phyloP scores from a whole-genome alignment of 2,797 vertebrate genomes.

The Emydoidea blandingii region DNA sequence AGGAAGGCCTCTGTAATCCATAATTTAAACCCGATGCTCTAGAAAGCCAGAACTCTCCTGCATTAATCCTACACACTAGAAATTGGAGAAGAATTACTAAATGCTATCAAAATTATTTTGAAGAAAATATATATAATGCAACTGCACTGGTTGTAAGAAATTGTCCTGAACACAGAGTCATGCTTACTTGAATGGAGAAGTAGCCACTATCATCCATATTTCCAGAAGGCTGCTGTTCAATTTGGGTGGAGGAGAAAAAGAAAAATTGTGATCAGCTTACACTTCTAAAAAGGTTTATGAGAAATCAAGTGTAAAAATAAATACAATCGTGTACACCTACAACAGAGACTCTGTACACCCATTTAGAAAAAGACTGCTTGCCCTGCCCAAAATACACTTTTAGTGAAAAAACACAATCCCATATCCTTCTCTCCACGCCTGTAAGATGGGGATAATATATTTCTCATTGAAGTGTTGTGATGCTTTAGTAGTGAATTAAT shows the following conservation, averaged over 20 bases:
- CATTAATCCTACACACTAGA: not conserved
- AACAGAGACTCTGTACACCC: not conserved
- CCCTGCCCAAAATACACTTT: not conserved
- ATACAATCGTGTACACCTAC: not conserved
- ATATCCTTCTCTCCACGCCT: not conserved
- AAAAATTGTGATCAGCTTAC: constrained; percentile 33
- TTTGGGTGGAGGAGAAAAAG: constrained; percentile 4
- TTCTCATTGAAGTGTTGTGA: not conserved
- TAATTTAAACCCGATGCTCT: not conserved
- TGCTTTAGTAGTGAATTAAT: not conserved
- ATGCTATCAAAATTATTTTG: not conserved
- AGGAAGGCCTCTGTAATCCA: not conserved
- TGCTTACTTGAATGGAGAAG: constrained; percentile 98
- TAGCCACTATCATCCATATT: constrained; percentile 99
- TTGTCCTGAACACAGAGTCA: not conserved
- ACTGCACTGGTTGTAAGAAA: not conserved
- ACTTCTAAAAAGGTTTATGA: constrained; percentile 20
- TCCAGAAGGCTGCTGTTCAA: constrained; percentile 94
- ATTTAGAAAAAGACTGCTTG: not conserved
- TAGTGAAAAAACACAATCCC: not conserved
- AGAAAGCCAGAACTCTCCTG: not conserved
- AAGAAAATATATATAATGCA: not conserved
- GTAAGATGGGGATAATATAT: not conserved
- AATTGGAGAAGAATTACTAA: not conserved
- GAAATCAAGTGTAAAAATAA: constrained; percentile 4